Evolutionary conservation across 2,113 vertebrate species (phyloP).

Genomic region (Numenius arquata): DNA sequence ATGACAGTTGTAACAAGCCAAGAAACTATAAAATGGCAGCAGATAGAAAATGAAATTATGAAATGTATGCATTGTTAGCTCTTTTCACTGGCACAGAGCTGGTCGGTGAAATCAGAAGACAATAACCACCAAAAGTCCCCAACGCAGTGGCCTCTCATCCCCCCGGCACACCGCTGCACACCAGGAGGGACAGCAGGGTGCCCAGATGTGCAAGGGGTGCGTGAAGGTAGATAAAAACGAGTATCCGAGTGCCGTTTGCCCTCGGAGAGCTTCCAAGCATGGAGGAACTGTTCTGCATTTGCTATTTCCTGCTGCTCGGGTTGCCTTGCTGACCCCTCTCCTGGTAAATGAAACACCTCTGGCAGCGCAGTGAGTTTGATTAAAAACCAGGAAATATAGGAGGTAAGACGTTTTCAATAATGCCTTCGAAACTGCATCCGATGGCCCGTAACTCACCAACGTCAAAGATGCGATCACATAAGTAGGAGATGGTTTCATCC

Average conservation of each 20-base stretch:
- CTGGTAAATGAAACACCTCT: slow-evolving; percentile 73
- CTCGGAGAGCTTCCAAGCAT: background rate
- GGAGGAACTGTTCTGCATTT: slow-evolving; percentile 43
- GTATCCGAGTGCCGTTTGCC: background rate
- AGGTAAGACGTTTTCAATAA: slow-evolving; percentile 35
- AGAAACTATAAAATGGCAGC: slow-evolving; percentile 36
- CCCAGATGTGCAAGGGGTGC: accelerated
- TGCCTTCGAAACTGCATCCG: background rate
- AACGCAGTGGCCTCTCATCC: background rate
- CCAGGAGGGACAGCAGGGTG: background rate
- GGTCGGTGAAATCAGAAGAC: background rate
- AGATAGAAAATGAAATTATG: slow-evolving; percentile 19
- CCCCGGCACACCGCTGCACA: accelerated
- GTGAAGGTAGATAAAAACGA: background rate
- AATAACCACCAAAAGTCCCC: background rate
- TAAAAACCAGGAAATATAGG: slow-evolving; percentile 49
- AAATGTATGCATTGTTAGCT: background rate
- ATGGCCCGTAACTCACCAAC: background rate
- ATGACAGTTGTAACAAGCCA: slow-evolving; percentile 27
- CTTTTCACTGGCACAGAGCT: background rate
- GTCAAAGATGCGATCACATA: accelerated
- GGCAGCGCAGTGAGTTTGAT: slow-evolving; percentile 55
- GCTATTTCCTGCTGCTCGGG: slow-evolving; percentile 51
- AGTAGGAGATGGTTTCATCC: background rate
- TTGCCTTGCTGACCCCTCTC: slow-evolving; percentile 28